Evolutionary conservation across 2,113 vertebrate species (phyloP).

Genomic region (Fukomys damarensis): DNA sequence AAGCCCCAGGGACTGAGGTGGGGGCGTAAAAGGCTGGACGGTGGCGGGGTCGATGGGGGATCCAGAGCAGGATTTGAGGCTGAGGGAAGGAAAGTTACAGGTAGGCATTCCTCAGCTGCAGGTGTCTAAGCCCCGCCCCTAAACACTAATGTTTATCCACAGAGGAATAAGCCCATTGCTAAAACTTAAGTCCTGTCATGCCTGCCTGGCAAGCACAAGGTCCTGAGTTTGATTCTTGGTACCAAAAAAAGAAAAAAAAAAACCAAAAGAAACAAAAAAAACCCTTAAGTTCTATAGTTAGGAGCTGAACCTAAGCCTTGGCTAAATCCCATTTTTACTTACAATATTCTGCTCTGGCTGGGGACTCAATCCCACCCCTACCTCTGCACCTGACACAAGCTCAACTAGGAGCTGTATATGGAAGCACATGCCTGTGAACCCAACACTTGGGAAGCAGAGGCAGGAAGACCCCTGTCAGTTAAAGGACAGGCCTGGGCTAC

Average conservation of each 20-base stretch:
- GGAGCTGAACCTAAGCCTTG: background rate
- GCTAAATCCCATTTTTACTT: background rate
- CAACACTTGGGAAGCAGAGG: background rate
- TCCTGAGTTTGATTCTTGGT: too few species aligned
- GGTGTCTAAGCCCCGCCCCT: background rate
- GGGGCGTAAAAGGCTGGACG: conserved; percentile 81
- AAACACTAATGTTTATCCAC: background rate
- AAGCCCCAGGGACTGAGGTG: conserved; percentile 88
- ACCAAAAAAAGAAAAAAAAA: too few species aligned
- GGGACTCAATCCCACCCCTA: background rate
- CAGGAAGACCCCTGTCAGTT: background rate
- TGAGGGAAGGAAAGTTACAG: conserved; percentile 70
- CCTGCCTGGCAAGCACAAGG: too few species aligned
- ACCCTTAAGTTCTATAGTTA: background rate
- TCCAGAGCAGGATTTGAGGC: conserved; percentile 67
- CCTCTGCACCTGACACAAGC: background rate
- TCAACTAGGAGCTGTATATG: background rate
- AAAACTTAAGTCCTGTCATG: background rate
- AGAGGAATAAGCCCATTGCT: background rate
- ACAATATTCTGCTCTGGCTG: background rate
- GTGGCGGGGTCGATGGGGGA: conserved; percentile 57
- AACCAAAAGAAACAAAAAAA: too few species aligned
- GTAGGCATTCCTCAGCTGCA: conserved; percentile 4
- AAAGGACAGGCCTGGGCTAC: background rate
- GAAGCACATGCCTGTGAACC: background rate